Conservation (phyloP, 2,888 invertebrate species). For the Crocallis elinguaria region DNA sequence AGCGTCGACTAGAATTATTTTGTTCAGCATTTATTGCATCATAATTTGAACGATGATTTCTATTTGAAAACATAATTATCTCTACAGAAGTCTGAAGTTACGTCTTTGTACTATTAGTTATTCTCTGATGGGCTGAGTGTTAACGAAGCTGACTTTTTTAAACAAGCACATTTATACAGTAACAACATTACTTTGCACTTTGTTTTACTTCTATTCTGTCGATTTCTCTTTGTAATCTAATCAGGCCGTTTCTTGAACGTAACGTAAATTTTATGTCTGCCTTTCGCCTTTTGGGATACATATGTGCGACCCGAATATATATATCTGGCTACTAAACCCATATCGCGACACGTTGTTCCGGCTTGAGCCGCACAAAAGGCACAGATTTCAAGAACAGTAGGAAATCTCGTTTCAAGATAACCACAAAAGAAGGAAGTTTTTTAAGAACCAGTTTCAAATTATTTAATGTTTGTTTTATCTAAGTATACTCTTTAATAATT, state of each 20-base stretch:
- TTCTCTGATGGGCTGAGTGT: too few species aligned
- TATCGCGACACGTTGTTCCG: conserved; percentile 31
- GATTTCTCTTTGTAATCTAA: conserved; percentile 1
- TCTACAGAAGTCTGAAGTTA: too few species aligned
- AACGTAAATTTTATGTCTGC: conserved; percentile 4
- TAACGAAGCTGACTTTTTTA: too few species aligned
- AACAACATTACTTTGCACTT: neutral
- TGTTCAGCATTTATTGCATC: too few species aligned
- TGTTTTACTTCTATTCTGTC: neutral
- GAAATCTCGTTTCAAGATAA: neutral
- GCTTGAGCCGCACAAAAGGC: conserved; percentile 7
- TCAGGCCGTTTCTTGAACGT: conserved; percentile 4
- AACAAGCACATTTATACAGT: too few species aligned
- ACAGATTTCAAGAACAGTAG: neutral
- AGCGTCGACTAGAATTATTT: neutral
- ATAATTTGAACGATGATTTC: too few species aligned
- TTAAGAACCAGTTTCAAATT: too few species aligned
- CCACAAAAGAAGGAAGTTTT: too few species aligned
- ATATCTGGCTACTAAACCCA: conserved; percentile 40
- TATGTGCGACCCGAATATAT: conserved; percentile 62
- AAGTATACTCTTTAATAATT: too few species aligned
- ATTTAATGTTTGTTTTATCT: too few species aligned
- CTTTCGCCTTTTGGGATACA: conserved; percentile 55
- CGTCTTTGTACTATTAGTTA: too few species aligned
- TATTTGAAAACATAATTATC: too few species aligned